Conservation (phyloP, 2,113 vertebrate species). For the Clarias gariepinus region DNA sequence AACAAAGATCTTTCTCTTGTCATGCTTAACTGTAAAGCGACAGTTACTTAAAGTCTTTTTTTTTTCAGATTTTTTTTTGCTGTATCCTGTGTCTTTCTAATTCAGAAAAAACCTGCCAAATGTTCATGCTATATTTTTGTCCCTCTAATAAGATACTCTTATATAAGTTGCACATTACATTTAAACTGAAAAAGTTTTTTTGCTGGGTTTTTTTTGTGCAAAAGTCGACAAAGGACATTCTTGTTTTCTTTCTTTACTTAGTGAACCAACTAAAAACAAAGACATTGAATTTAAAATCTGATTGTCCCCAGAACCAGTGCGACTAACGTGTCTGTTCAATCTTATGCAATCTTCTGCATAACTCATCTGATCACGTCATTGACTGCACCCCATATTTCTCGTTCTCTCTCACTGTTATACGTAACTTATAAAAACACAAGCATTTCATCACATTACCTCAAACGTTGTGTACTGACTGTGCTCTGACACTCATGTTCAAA, state of each 20-base stretch:
- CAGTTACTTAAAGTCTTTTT: background rate
- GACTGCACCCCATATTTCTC: background rate
- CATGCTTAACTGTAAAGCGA: background rate
- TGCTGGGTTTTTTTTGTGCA: background rate
- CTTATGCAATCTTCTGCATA: background rate
- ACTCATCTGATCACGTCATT: background rate
- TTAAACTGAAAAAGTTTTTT: no score
- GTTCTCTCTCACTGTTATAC: slow-evolving; percentile 63
- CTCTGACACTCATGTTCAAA: slow-evolving; percentile 65
- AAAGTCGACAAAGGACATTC: background rate
- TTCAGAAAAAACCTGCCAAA: background rate
- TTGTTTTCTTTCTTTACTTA: background rate
- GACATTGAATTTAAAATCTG: background rate
- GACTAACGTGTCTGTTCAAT: background rate
- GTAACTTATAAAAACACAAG: slow-evolving; percentile 75
- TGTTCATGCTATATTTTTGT: background rate
- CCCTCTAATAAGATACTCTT: background rate
- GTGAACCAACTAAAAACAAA: background rate
- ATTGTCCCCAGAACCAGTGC: background rate
- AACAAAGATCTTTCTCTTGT: background rate
- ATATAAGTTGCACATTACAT: background rate
- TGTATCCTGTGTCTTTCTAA: background rate
- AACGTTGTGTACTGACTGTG: slow-evolving; percentile 66
- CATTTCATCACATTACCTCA: slow-evolving; percentile 69
- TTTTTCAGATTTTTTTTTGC: no score